These are phyloP conservation scores for Epinephelus moara DNA, from an alignment of 2,113 vertebrate genomes.

Conservation along the genomic window DNA sequence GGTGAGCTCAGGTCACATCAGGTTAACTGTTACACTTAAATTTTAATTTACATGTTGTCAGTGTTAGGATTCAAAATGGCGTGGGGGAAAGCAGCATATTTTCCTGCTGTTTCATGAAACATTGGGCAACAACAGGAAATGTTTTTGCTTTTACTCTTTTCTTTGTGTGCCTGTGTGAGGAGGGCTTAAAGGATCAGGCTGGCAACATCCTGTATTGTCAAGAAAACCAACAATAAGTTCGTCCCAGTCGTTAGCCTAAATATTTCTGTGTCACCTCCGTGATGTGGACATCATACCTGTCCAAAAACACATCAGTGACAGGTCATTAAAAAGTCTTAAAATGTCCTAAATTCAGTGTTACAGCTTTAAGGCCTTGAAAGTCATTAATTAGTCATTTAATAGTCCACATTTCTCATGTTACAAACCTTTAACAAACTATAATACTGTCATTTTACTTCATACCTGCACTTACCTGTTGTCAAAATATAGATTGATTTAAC, in stretches of 20 bases:
- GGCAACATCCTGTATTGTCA: not conserved
- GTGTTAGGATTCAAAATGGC: too few relatives aligned
- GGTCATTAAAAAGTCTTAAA: too few relatives aligned
- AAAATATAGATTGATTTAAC: too few relatives aligned
- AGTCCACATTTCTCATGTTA: too few relatives aligned
- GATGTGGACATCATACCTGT: not conserved
- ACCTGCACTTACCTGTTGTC: too few relatives aligned
- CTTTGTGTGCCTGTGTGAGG: not conserved
- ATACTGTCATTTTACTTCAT: too few relatives aligned
- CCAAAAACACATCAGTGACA: not conserved
- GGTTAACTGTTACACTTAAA: not conserved
- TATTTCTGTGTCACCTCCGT: not conserved
- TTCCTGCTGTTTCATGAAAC: not conserved
- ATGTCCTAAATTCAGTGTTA: too few relatives aligned
- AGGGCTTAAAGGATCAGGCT: not conserved
- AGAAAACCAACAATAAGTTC: not conserved
- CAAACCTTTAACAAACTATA: too few relatives aligned
- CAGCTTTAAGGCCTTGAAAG: too few relatives aligned
- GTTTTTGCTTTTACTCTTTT: not conserved
- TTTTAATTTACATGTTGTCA: not conserved
- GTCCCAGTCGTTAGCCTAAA: not conserved
- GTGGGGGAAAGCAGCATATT: not conserved
- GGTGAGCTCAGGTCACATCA: not conserved
- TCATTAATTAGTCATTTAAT: too few relatives aligned
- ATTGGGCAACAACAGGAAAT: not conserved